A percentile compares a stretch with the other conserved stretches of the same genome.
Evolutionary conservation across 2,797 vertebrate species (phyloP).

Genomic region (Myiothlypis coronata): DNA sequence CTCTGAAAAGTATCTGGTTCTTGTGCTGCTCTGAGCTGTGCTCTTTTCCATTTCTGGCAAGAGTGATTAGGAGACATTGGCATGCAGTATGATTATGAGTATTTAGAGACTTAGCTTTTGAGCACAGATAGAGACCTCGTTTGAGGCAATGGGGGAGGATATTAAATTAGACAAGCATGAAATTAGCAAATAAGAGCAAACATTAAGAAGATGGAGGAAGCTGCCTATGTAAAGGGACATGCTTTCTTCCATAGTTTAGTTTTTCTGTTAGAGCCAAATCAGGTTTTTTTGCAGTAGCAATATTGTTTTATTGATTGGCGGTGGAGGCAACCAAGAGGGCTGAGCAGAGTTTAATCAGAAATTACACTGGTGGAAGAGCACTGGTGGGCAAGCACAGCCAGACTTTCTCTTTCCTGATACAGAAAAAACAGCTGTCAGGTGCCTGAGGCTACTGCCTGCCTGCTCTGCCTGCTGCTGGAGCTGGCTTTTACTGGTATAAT

Average conservation of each 20-base stretch:
- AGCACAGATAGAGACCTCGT: background rate
- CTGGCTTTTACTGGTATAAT: background rate
- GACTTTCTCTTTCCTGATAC: background rate
- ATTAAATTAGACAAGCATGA: constrained; percentile 32
- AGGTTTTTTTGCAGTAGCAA: background rate
- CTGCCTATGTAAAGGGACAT: background rate
- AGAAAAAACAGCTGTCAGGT: background rate
- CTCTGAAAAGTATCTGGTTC: background rate
- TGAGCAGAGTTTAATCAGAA: background rate
- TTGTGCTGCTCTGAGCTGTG: background rate
- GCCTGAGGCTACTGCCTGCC: background rate
- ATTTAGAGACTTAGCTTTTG: background rate
- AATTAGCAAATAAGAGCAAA: constrained; percentile 1
- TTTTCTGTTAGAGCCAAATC: background rate
- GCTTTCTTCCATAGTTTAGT: background rate
- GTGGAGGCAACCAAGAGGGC: background rate
- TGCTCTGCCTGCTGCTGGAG: background rate
- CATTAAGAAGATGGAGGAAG: background rate
- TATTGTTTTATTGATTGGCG: background rate
- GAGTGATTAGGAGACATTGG: background rate
- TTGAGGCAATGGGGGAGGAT: background rate
- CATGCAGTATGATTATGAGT: background rate
- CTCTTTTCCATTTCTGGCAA: background rate
- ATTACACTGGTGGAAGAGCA: background rate
- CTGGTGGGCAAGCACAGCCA: background rate